Conservation (phyloP, 2,797 vertebrate genomes). For the Argyrosomus regius region DNA sequence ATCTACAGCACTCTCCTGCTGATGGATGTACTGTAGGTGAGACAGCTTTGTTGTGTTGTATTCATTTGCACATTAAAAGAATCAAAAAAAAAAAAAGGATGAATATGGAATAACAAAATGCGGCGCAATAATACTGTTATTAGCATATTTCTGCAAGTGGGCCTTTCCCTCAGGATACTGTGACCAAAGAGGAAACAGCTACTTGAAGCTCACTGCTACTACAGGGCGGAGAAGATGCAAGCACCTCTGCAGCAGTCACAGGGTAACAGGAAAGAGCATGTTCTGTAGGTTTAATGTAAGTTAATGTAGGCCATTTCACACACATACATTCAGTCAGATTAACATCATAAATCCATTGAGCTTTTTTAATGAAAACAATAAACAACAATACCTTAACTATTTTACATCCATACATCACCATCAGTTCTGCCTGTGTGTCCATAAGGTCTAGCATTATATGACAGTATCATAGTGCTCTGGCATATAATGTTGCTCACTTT, state of each 20-base stretch:
- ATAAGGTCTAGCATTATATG: no score
- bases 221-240: slow-evolving; percentile 32
- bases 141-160: slow-evolving; percentile 62
- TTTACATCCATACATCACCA: not conserved
- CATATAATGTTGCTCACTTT: no score
- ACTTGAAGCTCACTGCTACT: slow-evolving; percentile 22
- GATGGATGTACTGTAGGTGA: slow-evolving; percentile 36
- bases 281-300: slow-evolving; percentile 11
- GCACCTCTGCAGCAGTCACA: not conserved
- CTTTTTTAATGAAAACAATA: not conserved
- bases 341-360: not conserved
- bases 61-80: slow-evolving; percentile 76
- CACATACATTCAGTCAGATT: slow-evolving; percentile 15
- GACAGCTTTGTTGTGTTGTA: slow-evolving; percentile 35
- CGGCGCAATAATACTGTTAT: slow-evolving; percentile 57
- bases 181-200: slow-evolving; percentile 51
- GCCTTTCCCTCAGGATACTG: slow-evolving; percentile 61
- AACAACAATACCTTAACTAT: not conserved
- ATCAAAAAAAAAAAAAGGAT: slow-evolving; percentile 51
- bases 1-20: slow-evolving; percentile 2
- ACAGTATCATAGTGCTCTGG: no score
- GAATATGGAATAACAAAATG: slow-evolving; percentile 68
- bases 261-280: not conserved
- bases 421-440: not conserved
- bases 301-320: slow-evolving; percentile 20